Evolutionary conservation across 2,113 vertebrate species (phyloP).

Genomic region (Laticauda colubrina): DNA sequence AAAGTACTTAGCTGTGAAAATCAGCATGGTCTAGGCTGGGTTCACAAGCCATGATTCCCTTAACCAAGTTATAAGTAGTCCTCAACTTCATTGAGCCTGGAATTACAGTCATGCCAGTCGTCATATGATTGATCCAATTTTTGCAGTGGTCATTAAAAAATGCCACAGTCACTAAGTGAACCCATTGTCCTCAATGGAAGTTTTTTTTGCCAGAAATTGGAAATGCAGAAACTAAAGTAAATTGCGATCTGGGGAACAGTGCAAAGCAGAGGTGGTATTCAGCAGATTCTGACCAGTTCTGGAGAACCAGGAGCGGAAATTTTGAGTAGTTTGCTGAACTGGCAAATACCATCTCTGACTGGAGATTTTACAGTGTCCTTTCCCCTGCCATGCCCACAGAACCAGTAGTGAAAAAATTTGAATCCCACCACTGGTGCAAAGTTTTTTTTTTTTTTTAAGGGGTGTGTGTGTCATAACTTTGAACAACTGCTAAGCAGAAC

Average conservation of each 20-base stretch:
- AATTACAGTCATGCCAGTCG: neutral
- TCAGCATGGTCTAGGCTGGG: neutral
- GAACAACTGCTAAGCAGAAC: neutral
- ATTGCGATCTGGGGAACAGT: neutral
- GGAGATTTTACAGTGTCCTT: no score
- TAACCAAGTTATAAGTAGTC: neutral
- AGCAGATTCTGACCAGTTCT: no score
- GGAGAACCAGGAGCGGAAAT: no score
- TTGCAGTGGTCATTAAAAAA: neutral
- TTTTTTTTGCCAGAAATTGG: neutral
- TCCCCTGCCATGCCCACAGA: no score
- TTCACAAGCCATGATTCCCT: neutral
- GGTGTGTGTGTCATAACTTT: neutral
- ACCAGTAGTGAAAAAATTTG: no score
- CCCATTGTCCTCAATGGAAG: neutral
- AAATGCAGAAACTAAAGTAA: neutral
- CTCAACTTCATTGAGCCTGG: neutral
- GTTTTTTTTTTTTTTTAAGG: no score
- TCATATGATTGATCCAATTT: neutral
- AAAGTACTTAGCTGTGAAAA: neutral
- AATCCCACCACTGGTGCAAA: no score
- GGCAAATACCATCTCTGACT: no score
- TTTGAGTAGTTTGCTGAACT: no score
- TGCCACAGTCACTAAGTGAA: neutral
- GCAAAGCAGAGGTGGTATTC: neutral